Evolutionary conservation across 2,888 invertebrate species (phyloP).

Genomic region (Conistra vaccinii): DNA sequence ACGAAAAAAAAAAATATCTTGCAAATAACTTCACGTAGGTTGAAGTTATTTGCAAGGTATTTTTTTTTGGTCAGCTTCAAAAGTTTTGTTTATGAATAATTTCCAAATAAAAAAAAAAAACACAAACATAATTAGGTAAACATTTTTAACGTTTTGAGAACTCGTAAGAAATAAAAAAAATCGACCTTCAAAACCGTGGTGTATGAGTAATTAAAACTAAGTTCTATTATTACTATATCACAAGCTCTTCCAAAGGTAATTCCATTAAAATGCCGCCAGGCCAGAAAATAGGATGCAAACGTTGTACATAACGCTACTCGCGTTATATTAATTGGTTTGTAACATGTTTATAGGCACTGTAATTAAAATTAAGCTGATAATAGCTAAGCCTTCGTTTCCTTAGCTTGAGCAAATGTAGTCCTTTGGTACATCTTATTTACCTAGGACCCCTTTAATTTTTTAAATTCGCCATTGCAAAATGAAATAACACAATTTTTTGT

Average conservation of each 20-base stretch:
- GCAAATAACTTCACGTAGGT: too few species aligned
- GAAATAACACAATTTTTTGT: neutral
- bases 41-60: neutral
- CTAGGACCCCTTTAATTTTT: neutral
- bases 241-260: neutral
- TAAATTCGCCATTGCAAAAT: neutral
- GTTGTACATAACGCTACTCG: neutral
- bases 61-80: neutral
- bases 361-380: neutral
- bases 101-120: neutral
- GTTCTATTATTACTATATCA: neutral
- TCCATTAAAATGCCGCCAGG: neutral
- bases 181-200: neutral
- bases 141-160: neutral
- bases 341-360: neutral
- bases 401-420: neutral
- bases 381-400: neutral
- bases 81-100: neutral
- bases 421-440: neutral
- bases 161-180: neutral
- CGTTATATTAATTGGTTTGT: constrained; percentile 4
- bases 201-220: neutral
- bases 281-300: constrained; percentile 3
- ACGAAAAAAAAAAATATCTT: too few species aligned
- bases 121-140: neutral